Percentiles rank a stretch among this genome's conserved stretches.
Evolutionary conservation across 2,888 invertebrate genomes (phyloP).

Genomic region (Chironomus tentans): DNA sequence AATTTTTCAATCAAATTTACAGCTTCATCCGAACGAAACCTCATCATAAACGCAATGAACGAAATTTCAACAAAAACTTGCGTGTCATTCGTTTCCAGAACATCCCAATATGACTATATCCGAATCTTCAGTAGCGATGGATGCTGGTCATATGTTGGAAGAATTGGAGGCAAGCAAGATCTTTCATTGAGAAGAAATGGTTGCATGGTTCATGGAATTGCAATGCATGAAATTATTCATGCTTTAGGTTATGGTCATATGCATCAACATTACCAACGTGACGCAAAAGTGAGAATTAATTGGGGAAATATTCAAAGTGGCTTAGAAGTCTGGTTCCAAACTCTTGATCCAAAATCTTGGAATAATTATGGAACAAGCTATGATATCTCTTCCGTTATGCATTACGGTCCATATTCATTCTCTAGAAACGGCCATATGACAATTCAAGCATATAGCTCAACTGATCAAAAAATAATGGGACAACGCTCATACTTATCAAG

Average conservation of each 20-base stretch:
- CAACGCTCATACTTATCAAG: not conserved
- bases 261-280: conserved; percentile 59
- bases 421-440: not conserved
- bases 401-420: not conserved
- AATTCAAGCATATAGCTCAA: not conserved
- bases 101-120: not conserved
- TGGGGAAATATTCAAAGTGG: not conserved
- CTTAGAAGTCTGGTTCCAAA: not conserved
- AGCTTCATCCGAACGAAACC: no score
- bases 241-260: conserved; percentile 64
- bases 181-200: not conserved
- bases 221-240: conserved; percentile 62
- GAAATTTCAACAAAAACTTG: conserved; percentile 8
- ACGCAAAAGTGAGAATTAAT: conserved; percentile 49
- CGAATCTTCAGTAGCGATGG: not conserved
- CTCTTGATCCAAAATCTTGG: not conserved
- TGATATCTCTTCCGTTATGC: conserved; percentile 16
- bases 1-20: no score
- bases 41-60: not conserved
- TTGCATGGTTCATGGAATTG: conserved; percentile 40
- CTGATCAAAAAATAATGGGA: not conserved
- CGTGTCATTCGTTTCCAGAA: not conserved
- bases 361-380: conserved; percentile 4
- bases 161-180: conserved; percentile 7
- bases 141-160: conserved; percentile 8